Evolutionary conservation across 2,888 invertebrate genomes (phyloP).

Genomic region (Watsonalla binaria): DNA sequence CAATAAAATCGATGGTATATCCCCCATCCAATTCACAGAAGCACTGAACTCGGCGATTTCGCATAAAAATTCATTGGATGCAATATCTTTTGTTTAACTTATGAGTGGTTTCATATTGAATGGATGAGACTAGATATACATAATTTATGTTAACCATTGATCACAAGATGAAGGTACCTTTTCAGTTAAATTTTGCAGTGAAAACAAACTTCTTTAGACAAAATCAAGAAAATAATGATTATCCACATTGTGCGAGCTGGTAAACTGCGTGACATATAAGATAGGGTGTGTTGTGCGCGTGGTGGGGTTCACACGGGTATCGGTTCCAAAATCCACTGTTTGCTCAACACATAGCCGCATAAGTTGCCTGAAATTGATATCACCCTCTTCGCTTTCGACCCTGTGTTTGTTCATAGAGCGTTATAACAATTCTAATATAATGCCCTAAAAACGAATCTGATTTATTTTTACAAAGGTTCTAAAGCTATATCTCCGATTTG

Average conservation of each 20-base stretch:
- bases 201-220: too few relatives aligned
- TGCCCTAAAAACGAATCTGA: conserved; percentile 6
- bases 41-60: conserved; percentile 18
- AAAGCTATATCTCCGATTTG: too few relatives aligned
- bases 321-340: conserved; percentile 26
- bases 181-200: too few relatives aligned
- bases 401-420: conserved; percentile 48
- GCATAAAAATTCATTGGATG: conserved; percentile 39
- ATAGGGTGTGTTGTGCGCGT: background rate
- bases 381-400: conserved; percentile 41
- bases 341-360: conserved; percentile 44
- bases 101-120: conserved; percentile 14
- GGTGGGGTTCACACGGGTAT: conserved; percentile 12
- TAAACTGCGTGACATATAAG: conserved; percentile 12
- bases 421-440: conserved; percentile 41
- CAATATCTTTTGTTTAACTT: conserved; percentile 33
- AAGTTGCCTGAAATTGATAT: conserved; percentile 70
- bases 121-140: conserved; percentile 3
- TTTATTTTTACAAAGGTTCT: conserved; percentile 15
- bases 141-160: background rate
- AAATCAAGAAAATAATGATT: background rate
- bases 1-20: conserved; percentile 21
- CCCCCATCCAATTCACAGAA: conserved; percentile 21
- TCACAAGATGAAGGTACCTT: too few relatives aligned
- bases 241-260: background rate